Evolutionary conservation across 1,140 invertebrate genomes (phyloP).

Genomic region (Onthophagus taurus): DNA sequence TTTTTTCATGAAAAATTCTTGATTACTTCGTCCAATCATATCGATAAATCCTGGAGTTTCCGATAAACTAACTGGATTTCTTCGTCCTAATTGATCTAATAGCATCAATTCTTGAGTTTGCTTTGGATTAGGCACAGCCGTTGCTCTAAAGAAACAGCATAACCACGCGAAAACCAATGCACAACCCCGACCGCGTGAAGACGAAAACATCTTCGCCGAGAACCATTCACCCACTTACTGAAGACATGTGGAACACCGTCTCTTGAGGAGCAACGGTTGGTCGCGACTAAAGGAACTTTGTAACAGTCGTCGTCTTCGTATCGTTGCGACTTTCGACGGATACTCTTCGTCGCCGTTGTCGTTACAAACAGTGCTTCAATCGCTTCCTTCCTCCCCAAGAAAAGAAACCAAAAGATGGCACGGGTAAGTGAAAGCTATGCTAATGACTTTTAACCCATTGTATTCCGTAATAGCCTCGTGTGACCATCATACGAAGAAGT

Average conservation of each 20-base stretch:
- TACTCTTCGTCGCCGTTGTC: too few species aligned
- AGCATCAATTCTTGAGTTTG: constrained; percentile 65
- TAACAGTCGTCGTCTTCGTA: too few species aligned
- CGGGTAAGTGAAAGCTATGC: constrained; percentile 16
- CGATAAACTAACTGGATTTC: constrained; percentile 35
- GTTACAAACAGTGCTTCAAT: too few species aligned
- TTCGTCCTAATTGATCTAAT: constrained; percentile 57
- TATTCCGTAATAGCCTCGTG: constrained; percentile 14
- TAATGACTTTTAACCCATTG: constrained; percentile 5
- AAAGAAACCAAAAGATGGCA: constrained; percentile 1
- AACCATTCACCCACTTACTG: constrained; percentile 23
- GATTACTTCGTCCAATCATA: constrained; percentile 68
- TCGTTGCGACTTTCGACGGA: too few species aligned
- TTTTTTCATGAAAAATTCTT: neutral
- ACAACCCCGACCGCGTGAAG: constrained; percentile 9
- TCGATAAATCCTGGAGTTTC: constrained; percentile 64
- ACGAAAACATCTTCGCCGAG: constrained; percentile 22
- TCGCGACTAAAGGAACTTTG: too few species aligned
- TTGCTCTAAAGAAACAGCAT: constrained; percentile 23
- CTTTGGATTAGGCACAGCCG: constrained; percentile 45
- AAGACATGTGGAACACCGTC: constrained; percentile 21
- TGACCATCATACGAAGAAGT: too few species aligned
- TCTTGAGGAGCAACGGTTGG: constrained; percentile 17
- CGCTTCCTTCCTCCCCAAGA: too few species aligned
- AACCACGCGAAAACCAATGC: constrained; percentile 20